phyloP scores from a whole-genome alignment of 2,888 invertebrate genomes.

The Diogma glabrata region DNA sequence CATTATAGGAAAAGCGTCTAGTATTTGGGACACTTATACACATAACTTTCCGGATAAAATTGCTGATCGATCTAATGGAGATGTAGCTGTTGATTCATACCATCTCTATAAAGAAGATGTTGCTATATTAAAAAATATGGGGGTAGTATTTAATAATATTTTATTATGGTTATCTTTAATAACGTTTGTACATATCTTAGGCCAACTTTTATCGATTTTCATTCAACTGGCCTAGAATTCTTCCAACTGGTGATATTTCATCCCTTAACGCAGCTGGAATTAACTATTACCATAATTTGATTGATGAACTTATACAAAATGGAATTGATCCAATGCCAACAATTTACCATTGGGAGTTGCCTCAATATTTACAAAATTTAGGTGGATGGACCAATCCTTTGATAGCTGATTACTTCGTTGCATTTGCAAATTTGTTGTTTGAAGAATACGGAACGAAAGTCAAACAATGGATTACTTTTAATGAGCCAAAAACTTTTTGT shows the following conservation, averaged over 20 bases:
- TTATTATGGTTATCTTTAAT: too few species aligned
- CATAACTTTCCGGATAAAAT: background rate
- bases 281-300: conserved; percentile 51
- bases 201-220: conserved; percentile 41
- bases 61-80: background rate
- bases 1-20: too few species aligned
- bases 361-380: conserved; percentile 18
- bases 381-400: conserved; percentile 41
- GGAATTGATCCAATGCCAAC: conserved; percentile 50
- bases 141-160: too few species aligned
- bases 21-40: conserved; percentile 2
- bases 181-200: too few species aligned
- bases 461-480: conserved; percentile 47
- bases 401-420: conserved; percentile 38
- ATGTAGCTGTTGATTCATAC: background rate
- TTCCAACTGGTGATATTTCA: conserved; percentile 44
- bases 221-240: conserved; percentile 50
- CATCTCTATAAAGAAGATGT: background rate
- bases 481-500: conserved; percentile 41
- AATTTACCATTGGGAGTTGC: conserved; percentile 44
- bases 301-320: conserved; percentile 46
- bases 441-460: conserved; percentile 23
- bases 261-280: conserved; percentile 47
- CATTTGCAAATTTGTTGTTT: conserved; percentile 25
- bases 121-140: background rate